Conservation (phyloP, 2,888 invertebrate genomes). For the Drosophila koepferae region DNA sequence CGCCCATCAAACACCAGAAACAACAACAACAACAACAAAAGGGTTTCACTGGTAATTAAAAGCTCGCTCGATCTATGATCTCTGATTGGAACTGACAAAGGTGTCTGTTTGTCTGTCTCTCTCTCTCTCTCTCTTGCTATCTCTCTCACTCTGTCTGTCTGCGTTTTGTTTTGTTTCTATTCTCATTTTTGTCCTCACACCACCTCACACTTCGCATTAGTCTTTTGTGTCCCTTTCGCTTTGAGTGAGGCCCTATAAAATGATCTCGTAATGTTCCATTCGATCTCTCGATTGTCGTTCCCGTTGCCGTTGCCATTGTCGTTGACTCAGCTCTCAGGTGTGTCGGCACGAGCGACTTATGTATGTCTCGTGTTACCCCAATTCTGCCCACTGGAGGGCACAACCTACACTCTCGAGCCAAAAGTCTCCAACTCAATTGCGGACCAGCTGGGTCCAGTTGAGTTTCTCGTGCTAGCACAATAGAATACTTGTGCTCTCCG, state of each 20-base stretch:
- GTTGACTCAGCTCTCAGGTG: constrained; percentile 63
- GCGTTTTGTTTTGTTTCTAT: constrained; percentile 9
- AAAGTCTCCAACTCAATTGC: constrained; percentile 23
- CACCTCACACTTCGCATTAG: constrained; percentile 8
- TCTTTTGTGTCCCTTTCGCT: constrained; percentile 55
- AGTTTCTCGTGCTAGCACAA: constrained; percentile 37
- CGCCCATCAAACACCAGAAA: constrained; percentile 57
- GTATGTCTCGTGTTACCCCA: constrained; percentile 25
- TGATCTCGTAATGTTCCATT: constrained; percentile 68
- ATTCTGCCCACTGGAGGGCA: constrained; percentile 19
- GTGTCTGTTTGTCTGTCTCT: constrained; percentile 29
- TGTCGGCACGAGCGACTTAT: constrained; percentile 73
- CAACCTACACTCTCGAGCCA: constrained; percentile 32
- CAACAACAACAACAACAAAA: constrained; percentile 10
- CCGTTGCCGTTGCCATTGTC: constrained; percentile 39
- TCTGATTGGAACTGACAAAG: constrained; percentile 60
- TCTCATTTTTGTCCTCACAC: constrained; percentile 9
- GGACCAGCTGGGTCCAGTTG: constrained; percentile 36
- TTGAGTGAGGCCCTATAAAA: constrained; percentile 66
- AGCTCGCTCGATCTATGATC: constrained; percentile 51
- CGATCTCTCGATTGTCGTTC: constrained; percentile 48
- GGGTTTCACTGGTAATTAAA: constrained; percentile 63
- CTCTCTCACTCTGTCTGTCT: not conserved
- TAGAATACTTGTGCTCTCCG: constrained; percentile 31
- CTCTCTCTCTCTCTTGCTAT: not conserved